Percentiles rank a stretch among this genome's conserved stretches.
phyloP scores from a whole-genome alignment of 2,888 invertebrate species.

The Aphidius colemani region DNA sequence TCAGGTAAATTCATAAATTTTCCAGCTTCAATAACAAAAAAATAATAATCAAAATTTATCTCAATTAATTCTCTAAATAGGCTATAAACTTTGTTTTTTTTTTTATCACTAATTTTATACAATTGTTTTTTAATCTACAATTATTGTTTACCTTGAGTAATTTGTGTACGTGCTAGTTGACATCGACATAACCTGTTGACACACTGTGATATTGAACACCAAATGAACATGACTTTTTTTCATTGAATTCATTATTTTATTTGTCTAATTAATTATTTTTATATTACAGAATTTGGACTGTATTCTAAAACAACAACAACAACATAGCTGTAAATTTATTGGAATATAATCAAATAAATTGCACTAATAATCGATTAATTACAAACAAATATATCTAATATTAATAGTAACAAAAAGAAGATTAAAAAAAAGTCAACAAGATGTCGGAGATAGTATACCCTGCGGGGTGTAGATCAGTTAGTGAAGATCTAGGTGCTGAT shows the following conservation, averaged over 20 bases:
- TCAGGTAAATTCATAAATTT: constrained; percentile 43
- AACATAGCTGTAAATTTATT: no score
- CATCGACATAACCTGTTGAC: constrained; percentile 32
- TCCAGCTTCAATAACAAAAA: no score
- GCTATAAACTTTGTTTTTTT: neutral
- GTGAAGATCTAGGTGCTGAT: constrained; percentile 93
- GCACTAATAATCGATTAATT: no score
- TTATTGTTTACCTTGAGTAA: constrained; percentile 32
- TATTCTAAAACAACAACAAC: constrained; percentile 43
- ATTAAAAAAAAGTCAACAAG: constrained; percentile 46
- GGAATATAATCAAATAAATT: no score
- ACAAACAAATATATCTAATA: constrained; percentile 33
- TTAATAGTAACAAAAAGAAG: constrained; percentile 12
- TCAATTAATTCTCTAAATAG: neutral
- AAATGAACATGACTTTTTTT: constrained; percentile 7
- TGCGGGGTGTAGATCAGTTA: constrained; percentile 90
- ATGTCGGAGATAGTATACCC: constrained; percentile 93
- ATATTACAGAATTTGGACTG: constrained; percentile 56
- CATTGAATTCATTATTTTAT: constrained; percentile 7
- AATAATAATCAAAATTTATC: no score
- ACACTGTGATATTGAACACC: neutral
- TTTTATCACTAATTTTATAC: constrained; percentile 1
- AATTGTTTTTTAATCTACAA: neutral
- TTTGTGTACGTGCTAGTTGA: constrained; percentile 30
- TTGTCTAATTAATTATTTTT: neutral